Evolutionary conservation across 2,113 vertebrate species (phyloP), one percentile per base, ranked within the genome.

Genomic region (Symphodus melops): DNA sequence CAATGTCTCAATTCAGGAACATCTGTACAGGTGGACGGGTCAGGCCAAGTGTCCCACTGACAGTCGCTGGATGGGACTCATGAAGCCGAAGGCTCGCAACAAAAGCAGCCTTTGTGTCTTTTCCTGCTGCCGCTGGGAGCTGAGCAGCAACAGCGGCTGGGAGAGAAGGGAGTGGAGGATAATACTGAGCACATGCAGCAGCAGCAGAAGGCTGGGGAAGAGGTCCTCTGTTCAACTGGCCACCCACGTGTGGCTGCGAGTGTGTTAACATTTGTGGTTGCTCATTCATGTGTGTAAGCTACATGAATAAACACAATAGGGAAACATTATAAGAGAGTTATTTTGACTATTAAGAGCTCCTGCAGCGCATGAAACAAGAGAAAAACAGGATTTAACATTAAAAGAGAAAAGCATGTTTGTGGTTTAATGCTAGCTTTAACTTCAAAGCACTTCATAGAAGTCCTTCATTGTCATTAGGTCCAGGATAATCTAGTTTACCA

Each of bases 91-190:
- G 46, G 48, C 73, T 79, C 57, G 14, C 48, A 86, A 91, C 88
- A 92, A 90, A 91, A 76, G 64, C 68, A 69, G 78, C 75, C 75
- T 88, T 89, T 92, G 87, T 89, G 83, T 73, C 41, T 84, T 77
- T 82, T 75, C 48, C 79, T 64, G 70, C 70, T 56, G 75, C 81
- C 73, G 67, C 75, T 80, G 89, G 86, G 83, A 84, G 73, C 68
- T 17, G 74, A 78, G 73, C 76, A 71, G 78, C 70, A 72, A 72
- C 70, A 62, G 79, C 74, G 48, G 79, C 58, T 64, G 65, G 36
- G 76, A 84, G 81, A 68, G 66, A 81, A 84, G 84, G 83, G 86
- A 87, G 83, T 81, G 84, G 81, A 88, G 82, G 78, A 85, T 54
- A 42, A 82, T 81, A 64, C 61, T 36, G 3, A 80, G 79, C 83